Percentiles rank a stretch among this genome's conserved stretches.
These are phyloP conservation scores for Echeneis naucrates DNA, from an alignment of 2,797 vertebrate genomes.

Conservation along the genomic window DNA sequence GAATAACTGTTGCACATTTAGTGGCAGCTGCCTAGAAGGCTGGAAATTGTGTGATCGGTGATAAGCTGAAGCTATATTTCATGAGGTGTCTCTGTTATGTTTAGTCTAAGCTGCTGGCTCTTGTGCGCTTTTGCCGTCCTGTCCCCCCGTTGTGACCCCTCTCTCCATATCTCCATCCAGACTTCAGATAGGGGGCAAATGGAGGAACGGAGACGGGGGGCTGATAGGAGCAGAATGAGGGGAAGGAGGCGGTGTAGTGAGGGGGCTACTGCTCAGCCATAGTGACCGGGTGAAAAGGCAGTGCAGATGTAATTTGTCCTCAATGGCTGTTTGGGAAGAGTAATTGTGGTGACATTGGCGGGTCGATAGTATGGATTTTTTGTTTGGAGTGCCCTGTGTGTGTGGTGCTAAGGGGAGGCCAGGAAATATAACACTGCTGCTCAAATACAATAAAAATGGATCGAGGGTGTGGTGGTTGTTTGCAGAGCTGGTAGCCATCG, in stretches of 20 bases:
- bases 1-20: constrained; percentile 69
- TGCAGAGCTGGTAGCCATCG: constrained; percentile 94
- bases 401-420: constrained; percentile 98
- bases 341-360: constrained; percentile 99
- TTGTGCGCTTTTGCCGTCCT: constrained; percentile 43
- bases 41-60: constrained; percentile 61
- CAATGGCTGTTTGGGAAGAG: constrained; percentile 99
- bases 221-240: constrained; percentile 63
- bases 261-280: constrained; percentile 92
- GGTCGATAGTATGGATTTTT: constrained; percentile 99
- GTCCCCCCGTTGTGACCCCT: constrained; percentile 63
- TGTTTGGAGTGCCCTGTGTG: constrained; percentile 99
- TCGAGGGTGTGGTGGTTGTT: constrained; percentile 95
- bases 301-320: constrained; percentile 99
- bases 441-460: constrained; percentile 99
- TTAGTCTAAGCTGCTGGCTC: constrained; percentile 31
- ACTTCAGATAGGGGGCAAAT: constrained; percentile 66
- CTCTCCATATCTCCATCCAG: constrained; percentile 59
- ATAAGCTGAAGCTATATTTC: constrained; percentile 64
- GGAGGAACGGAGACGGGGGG: constrained; percentile 77
- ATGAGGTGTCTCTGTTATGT: constrained; percentile 49
- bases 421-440: constrained; percentile 98
- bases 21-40: constrained; percentile 56
- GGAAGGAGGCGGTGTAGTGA: constrained; percentile 72
- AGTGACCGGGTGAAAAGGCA: constrained; percentile 98